Base-by-base conservation (phyloP, 2,113 vertebrate genomes). In the Edolisoma coerulescens region DNA sequence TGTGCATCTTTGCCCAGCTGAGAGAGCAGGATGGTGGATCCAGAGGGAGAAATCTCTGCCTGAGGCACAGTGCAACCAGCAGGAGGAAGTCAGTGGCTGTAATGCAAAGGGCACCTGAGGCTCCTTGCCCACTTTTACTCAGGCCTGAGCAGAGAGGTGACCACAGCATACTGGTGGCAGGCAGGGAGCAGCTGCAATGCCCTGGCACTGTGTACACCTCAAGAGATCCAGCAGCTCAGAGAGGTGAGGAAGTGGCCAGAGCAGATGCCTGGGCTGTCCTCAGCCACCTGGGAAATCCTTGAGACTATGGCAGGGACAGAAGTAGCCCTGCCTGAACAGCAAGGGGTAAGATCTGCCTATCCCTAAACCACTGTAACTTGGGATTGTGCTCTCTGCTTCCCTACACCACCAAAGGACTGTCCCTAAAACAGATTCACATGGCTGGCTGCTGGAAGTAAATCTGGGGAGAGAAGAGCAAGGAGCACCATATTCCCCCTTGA, bases 1-100 rank as follows among this genome's bases (percentile, higher is more conserved):
- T 0, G 3, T 21, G 5, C 41, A 47, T 23, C 8, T 41, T 67
- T 74, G 41, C 23, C 35, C n/a, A 67, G 15, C n/a, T 88, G 69
- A 19, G 42, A 22, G 27, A 74, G 41, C 18, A 78, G 15, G 39
- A 11, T 9, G 3, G 32, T 69, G 57, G 32, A 16, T 61, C 10
- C 63, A 45, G 44, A 24, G 3, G 39, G 32, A 56, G 45, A 68
- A 61, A 26, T 54, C 42, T 77, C 60, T 47, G 13, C 27, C 7
- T 0, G 3, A 76, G 18, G 11, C 15, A 57, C 0, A 0, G 26
- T 22, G 30, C 0, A 6, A 77, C 20, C 26, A 84, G 32, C 9
- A 30, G 33, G 23, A 64, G 49, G 30, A 33, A 14, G 6, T 35
- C 28, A 23, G 47, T 5, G 1, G 2, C 27, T 75, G 52, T 45